Conservation (phyloP, 2,797 vertebrate species). For the Clarias pachynema region DNA sequence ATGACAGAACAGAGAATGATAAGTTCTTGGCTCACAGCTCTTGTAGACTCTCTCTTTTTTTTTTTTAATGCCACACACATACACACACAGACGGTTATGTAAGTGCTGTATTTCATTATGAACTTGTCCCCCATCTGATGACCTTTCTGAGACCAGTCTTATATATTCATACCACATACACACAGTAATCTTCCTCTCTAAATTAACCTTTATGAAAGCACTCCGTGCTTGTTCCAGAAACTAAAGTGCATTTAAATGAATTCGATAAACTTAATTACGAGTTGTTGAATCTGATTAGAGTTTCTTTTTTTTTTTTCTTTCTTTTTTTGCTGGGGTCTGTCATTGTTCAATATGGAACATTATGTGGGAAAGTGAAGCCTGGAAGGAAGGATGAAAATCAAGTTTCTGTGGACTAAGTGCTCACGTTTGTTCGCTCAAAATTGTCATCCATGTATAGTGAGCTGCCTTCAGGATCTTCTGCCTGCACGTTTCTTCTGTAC, state of each 20-base stretch:
- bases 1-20: slow-evolving; percentile 37
- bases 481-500: background rate
- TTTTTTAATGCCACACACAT: slow-evolving; percentile 19
- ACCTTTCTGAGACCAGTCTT: slow-evolving; percentile 44
- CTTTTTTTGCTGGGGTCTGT: background rate
- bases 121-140: slow-evolving; percentile 47
- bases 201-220: slow-evolving; percentile 56
- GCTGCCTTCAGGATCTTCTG: background rate
- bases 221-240: slow-evolving; percentile 40
- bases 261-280: slow-evolving; percentile 55
- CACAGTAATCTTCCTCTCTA: slow-evolving; percentile 53
- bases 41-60: background rate
- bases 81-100: slow-evolving; percentile 28
- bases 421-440: background rate
- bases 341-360: slow-evolving; percentile 38
- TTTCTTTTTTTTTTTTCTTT: slow-evolving; percentile 12
- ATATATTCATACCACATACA: slow-evolving; percentile 45
- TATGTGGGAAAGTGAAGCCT: background rate
- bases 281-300: slow-evolving; percentile 54
- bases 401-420: background rate
- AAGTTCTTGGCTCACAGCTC: slow-evolving; percentile 27
- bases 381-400: background rate
- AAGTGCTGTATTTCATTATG: slow-evolving; percentile 55
- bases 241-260: slow-evolving; percentile 50
- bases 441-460: background rate